phyloP scores from a whole-genome alignment of 2,113 vertebrate species.

The Pogonocichla stellata region DNA sequence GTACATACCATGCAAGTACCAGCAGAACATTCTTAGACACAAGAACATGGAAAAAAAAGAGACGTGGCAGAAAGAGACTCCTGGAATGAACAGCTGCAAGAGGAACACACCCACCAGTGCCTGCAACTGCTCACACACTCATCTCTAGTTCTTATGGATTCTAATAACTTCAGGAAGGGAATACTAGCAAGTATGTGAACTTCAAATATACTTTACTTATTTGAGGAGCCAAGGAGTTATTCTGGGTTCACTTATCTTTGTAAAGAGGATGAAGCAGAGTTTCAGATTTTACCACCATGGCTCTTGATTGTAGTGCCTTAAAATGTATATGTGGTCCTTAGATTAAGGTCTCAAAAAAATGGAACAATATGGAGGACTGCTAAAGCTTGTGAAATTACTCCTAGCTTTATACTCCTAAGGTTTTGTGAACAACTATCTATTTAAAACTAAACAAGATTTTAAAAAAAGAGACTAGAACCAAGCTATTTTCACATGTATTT shows the following conservation, averaged over 20 bases:
- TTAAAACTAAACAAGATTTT: not conserved
- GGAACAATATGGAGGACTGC: not conserved
- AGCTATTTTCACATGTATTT: not conserved
- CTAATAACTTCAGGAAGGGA: conserved; percentile 1
- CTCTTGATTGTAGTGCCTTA: not conserved
- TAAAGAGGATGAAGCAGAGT: not conserved
- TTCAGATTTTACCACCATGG: not conserved
- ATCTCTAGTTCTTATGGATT: not conserved
- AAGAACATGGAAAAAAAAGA: not conserved
- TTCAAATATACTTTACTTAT: not conserved
- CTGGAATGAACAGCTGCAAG: conserved; percentile 68
- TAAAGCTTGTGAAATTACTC: not conserved
- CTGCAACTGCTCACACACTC: conserved; percentile 23
- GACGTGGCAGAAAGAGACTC: conserved; percentile 33
- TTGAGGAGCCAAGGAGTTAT: conserved; percentile 12
- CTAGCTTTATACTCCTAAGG: not conserved
- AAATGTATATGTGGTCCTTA: not conserved
- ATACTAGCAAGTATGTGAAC: not conserved
- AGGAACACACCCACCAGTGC: not conserved
- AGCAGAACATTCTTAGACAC: conserved; percentile 46
- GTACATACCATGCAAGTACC: conserved; percentile 24
- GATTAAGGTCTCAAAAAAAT: not conserved
- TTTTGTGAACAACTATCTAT: not conserved
- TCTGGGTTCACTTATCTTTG: not conserved
- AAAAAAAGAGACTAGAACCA: not conserved